Base-by-base conservation (phyloP, 2,797 vertebrate species). In the Lepilemur septentrionalis region DNA sequence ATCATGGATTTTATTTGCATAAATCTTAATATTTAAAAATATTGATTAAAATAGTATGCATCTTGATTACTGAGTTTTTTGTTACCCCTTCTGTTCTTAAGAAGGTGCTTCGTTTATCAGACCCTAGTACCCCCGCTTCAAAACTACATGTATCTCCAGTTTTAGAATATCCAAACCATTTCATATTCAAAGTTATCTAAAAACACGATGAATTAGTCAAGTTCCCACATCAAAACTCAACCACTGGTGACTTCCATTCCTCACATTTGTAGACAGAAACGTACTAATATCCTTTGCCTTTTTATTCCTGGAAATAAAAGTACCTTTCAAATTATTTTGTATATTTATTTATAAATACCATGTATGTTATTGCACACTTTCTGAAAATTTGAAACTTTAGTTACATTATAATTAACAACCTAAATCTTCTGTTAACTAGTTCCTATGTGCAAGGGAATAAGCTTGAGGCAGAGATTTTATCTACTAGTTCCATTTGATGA, bases 21-120 rank as follows among this genome's bases (percentile, higher is more conserved):
- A 88, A 41, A 63, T 84, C 82, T 93, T 91, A 65, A 76, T 81
- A 80, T 89, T 65, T 61, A 46, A 87, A 94, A 93, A 79, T 75
- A 70, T 63, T 82, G 20, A 95, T 95, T 79, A 88, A 95, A 95
- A 90, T 96, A 25, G 88, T 79, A 52, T 65, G 18, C 67, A 28
- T 82, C 48, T 57, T 90, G 38, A 91, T 94, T 85, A 65, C 57
- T 83, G 23, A 76, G 61, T 28, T 84, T 97, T 55, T 80, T 75
- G n/a, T 76, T 82, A 12, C 12, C 25, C 23, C 41, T 73, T 97
- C 91, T 95, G 70, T 86, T 38, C 7, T 82, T 30, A n/a, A 50
- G 32, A 61, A n/a, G 52, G 13, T 55, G 15, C 20, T 43, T 95
- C 38, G 17, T 92, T 93, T 32, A n/a, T 25, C 25, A 85, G 23